Evolutionary conservation across 1,140 invertebrate genomes (phyloP), one percentile per base, ranked within the genome.

Genomic region (Fopius arisanus): DNA sequence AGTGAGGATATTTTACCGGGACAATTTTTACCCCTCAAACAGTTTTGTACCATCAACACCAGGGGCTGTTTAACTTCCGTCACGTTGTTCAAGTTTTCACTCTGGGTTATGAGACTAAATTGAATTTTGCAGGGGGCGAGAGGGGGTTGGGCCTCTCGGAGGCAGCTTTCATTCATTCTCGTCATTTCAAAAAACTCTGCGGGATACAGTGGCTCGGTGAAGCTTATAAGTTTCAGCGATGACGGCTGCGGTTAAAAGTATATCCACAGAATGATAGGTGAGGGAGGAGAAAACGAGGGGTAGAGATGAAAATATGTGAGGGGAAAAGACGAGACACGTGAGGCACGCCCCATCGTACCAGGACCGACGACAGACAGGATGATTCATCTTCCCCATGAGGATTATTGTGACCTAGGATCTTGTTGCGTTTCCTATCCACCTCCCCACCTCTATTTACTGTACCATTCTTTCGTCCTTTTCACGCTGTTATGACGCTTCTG

Each of bases 381-480:
- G 81, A 83, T 83, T 82, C 81, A 80, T 83, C 80, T 82, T 82
- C 77, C 75, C 23, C 62, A 48, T 68, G 70, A 74, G 76, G 77
- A 81, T 83, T 83, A 83, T 80, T 78, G 77, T 77, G 75, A 68
- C 63, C 74, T 79, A 77, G 76, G 71, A 70, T 68, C 72, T 40
- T 54, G 72, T 40, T 43, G 40, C 67, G 70, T 62, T 72, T 48
- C 67, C 40, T 43, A 72, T 65, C 70, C 37, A 67, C 73, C 19
- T 40, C 66, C 16, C 26, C 21, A 19, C n/a, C 67, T 41, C 29
- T n/a, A n/a, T 68, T 5, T 40, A 33, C 54, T 59, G 54, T 62
- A 40, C 37, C 23, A 37, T 71, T 63, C 65, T 63, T 70, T 71
- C 62, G 63, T 59, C 28, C 75, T 72, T 70, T 70, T 70, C 67